phyloP scores from a whole-genome alignment of 2,113 vertebrate genomes.

The Stigmatopora nigra region DNA sequence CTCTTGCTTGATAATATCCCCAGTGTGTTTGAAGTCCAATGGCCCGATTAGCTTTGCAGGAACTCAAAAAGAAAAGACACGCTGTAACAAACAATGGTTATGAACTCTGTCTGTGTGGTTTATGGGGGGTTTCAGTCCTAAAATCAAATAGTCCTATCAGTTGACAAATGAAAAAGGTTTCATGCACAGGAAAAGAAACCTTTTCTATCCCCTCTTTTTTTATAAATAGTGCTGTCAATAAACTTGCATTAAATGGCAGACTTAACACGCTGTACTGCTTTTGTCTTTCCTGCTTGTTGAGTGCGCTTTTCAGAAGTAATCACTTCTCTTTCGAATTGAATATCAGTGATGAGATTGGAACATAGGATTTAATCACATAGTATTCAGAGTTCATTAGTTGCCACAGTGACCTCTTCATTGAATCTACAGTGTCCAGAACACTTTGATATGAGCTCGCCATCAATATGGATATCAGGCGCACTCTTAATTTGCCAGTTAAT shows the following conservation, averaged over 20 bases:
- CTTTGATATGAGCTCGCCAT: constrained; percentile 39
- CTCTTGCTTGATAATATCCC: too few species aligned
- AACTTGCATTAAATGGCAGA: neutral
- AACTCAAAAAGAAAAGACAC: too few species aligned
- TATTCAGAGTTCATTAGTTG: constrained; percentile 62
- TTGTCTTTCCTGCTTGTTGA: constrained; percentile 22
- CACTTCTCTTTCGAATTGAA: constrained; percentile 46
- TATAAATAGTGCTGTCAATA: neutral
- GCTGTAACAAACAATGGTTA: too few species aligned
- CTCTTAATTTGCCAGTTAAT: constrained; percentile 69
- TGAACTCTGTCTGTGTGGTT: neutral
- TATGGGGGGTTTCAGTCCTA: neutral
- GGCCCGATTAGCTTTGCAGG: too few species aligned
- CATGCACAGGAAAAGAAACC: neutral
- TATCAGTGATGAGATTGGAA: constrained; percentile 46
- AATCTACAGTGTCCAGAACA: constrained; percentile 40
- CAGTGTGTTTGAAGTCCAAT: too few species aligned
- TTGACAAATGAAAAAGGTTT: neutral
- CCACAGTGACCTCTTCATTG: constrained; percentile 38
- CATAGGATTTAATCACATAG: constrained; percentile 55
- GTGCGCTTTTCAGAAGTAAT: constrained; percentile 50
- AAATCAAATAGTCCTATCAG: neutral
- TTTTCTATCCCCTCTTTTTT: neutral
- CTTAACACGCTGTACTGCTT: neutral
- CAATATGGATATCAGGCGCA: constrained; percentile 41